These are phyloP conservation scores for Tangara arthus DNA, from an alignment of 2,797 vertebrate species.

Conservation along the genomic window DNA sequence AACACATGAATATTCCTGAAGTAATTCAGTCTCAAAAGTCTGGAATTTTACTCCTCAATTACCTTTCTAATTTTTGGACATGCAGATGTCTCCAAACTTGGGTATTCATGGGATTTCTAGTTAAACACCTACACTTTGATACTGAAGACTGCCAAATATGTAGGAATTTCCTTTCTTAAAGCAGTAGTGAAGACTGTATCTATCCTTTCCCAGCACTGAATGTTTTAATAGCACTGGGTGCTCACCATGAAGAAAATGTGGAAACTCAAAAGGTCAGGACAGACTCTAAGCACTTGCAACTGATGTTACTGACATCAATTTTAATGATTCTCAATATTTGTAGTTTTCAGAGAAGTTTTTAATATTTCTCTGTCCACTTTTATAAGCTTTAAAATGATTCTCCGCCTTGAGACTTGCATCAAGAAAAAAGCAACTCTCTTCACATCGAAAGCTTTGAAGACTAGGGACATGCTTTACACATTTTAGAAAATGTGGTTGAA, in stretches of 20 bases:
- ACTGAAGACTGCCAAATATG: constrained; percentile 83
- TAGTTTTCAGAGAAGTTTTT: constrained; percentile 81
- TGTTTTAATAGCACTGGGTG: constrained; percentile 77
- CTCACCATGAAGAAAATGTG: constrained; percentile 76
- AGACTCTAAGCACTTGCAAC: constrained; percentile 76
- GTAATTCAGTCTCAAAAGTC: constrained; percentile 72
- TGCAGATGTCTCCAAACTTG: constrained; percentile 75
- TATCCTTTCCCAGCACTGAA: constrained; percentile 79
- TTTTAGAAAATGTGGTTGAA: constrained; percentile 66
- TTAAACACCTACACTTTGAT: constrained; percentile 77
- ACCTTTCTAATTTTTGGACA: constrained; percentile 75
- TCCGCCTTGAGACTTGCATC: constrained; percentile 78
- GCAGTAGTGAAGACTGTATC: constrained; percentile 74
- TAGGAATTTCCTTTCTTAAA: constrained; percentile 78
- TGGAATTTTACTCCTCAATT: constrained; percentile 71
- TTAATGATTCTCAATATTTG: constrained; percentile 78
- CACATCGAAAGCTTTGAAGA: constrained; percentile 75
- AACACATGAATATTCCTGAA: constrained; percentile 72
- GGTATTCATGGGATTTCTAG: constrained; percentile 78
- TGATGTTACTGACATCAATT: constrained; percentile 77
- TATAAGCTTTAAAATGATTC: constrained; percentile 83
- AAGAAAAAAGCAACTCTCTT: constrained; percentile 79
- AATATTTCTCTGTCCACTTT: constrained; percentile 80
- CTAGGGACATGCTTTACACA: constrained; percentile 65
- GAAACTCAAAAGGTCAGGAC: constrained; percentile 73